A percentile compares a stretch with the other conserved stretches of the same genome.
Conservation (phyloP, 2,113 vertebrate species). For the Castor canadensis region DNA sequence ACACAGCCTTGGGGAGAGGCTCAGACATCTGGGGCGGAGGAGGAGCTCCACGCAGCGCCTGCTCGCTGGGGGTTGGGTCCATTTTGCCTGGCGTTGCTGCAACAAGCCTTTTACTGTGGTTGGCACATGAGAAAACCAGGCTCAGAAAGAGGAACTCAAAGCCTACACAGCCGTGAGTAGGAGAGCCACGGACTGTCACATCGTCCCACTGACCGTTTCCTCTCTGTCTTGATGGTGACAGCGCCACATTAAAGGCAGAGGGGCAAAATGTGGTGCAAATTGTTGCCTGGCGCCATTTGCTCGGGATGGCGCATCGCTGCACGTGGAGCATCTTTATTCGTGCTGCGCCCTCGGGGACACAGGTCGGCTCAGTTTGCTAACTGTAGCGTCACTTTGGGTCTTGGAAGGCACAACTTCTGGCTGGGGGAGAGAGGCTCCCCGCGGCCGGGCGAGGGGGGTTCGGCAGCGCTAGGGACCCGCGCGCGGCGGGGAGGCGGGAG, state of each 20-base stretch:
- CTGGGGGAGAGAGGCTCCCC: too few relatives aligned
- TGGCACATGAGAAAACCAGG: background rate
- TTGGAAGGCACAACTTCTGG: background rate
- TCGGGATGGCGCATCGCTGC: background rate
- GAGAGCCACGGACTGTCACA: background rate
- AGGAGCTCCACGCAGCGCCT: background rate
- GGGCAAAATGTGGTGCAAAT: background rate
- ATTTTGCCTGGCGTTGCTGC: too few relatives aligned
- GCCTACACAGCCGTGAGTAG: background rate
- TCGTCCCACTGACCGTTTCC: background rate
- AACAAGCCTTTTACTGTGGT: too few relatives aligned
- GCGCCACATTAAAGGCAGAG: background rate
- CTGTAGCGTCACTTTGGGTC: background rate
- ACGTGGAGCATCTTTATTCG: rapidly evolving
- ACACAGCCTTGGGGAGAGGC: background rate
- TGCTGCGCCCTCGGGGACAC: rapidly evolving
- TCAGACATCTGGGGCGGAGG: background rate
- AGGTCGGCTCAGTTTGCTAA: too few relatives aligned
- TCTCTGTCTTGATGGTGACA: background rate
- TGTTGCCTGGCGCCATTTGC: background rate
- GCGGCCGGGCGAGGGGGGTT: background rate
- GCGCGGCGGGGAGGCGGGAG: too few relatives aligned
- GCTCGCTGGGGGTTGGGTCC: background rate
- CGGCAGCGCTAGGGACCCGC: too few relatives aligned
- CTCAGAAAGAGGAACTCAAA: background rate